A percentile compares a stretch with the other conserved stretches of the same genome.
Conservation (phyloP, 1,140 invertebrate species). For the Frieseomelitta varia region DNA sequence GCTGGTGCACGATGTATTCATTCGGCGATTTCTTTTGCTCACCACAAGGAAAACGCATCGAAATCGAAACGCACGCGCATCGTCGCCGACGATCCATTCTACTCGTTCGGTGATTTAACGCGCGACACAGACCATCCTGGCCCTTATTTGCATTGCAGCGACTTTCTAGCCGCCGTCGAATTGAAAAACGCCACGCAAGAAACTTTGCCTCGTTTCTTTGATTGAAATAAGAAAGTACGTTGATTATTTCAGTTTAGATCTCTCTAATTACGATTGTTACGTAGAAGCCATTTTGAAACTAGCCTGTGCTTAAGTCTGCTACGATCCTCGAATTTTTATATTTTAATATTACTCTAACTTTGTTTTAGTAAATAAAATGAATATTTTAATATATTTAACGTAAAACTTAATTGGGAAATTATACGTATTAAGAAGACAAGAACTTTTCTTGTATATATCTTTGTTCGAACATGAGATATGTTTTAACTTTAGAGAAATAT, state of each 20-base stretch:
- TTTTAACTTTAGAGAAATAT: too few relatives aligned
- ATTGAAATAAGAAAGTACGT: background rate
- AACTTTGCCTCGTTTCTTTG: background rate
- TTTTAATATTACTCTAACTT: too few relatives aligned
- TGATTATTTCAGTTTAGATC: background rate
- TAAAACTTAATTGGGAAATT: too few relatives aligned
- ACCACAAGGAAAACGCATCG: constrained; percentile 12
- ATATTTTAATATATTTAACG: too few relatives aligned
- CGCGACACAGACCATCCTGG: background rate
- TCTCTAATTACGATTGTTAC: background rate
- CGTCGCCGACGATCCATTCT: background rate
- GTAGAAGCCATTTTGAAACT: too few relatives aligned
- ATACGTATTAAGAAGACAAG: too few relatives aligned
- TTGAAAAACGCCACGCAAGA: background rate
- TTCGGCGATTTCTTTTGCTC: constrained; percentile 13
- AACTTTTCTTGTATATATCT: too few relatives aligned
- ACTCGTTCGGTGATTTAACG: constrained; percentile 11
- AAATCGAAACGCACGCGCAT: constrained; percentile 19
- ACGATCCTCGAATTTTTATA: too few relatives aligned
- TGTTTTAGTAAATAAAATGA: too few relatives aligned
- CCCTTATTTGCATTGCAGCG: constrained; percentile 17
- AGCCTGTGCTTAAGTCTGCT: too few relatives aligned
- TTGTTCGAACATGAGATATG: too few relatives aligned
- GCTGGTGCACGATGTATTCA: constrained; percentile 17
- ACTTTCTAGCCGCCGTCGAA: constrained; percentile 20